phyloP scores from a whole-genome alignment of 2,888 invertebrate species.

The Polia nebulosa region DNA sequence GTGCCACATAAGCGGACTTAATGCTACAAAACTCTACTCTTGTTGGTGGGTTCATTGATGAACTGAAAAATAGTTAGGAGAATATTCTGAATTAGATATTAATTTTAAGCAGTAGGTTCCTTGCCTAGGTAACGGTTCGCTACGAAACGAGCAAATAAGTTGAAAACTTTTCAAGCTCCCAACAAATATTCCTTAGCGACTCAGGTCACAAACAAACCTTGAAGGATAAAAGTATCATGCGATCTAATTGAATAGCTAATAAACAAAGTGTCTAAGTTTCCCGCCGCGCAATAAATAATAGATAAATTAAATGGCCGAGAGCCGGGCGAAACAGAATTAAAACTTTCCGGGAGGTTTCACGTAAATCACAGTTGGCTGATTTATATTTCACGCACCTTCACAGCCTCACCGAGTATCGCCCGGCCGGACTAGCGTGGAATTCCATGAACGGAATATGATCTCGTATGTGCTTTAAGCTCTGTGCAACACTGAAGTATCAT shows the following conservation, averaged over 20 bases:
- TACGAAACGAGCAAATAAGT: conserved; percentile 16
- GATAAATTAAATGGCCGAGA: conserved; percentile 84
- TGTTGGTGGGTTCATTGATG: background rate
- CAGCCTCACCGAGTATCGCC: conserved; percentile 49
- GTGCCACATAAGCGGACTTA: background rate
- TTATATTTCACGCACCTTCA: conserved; percentile 87
- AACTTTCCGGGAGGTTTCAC: conserved; percentile 85
- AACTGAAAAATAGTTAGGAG: no score
- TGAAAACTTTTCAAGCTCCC: conserved; percentile 8
- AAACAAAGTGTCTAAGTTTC: conserved; percentile 82
- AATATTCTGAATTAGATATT: background rate
- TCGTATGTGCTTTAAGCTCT: conserved; percentile 41
- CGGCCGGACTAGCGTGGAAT: conserved; percentile 62
- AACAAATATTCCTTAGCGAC: conserved; percentile 28
- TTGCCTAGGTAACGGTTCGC: background rate
- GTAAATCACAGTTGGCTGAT: conserved; percentile 86
- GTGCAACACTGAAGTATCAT: conserved; percentile 29
- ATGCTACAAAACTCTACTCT: background rate
- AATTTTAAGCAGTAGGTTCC: background rate
- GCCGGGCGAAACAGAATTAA: conserved; percentile 85
- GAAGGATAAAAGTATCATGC: conserved; percentile 68
- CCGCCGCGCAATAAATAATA: conserved; percentile 84
- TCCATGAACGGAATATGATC: conserved; percentile 60
- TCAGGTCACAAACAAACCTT: conserved; percentile 48
- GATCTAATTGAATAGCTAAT: conserved; percentile 83